Evolutionary conservation across 2,888 invertebrate species (phyloP).

Genomic region (Kuschelorhynchus macadamiae): DNA sequence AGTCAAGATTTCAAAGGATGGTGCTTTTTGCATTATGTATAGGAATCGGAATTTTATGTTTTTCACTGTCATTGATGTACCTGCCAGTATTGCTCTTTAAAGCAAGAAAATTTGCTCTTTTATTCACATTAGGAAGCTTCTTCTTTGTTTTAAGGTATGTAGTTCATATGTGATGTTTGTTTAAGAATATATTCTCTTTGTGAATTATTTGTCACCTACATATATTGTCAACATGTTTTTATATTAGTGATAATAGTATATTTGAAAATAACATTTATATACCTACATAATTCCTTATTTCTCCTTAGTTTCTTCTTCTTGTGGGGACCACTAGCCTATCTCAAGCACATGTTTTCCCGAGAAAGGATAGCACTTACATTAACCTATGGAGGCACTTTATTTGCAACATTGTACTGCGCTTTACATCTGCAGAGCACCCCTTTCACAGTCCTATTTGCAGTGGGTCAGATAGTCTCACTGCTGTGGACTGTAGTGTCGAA

Average conservation of each 20-base stretch:
- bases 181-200: no score
- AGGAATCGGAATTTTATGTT: conserved; percentile 90
- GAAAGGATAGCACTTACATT: conserved; percentile 86
- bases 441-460: conserved; percentile 88
- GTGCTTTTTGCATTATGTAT: conserved; percentile 91
- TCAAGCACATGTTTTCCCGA: conserved; percentile 88
- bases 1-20: conserved; percentile 90
- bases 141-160: conserved; percentile 91
- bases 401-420: conserved; percentile 92
- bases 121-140: conserved; percentile 94
- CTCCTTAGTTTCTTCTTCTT: conserved; percentile 91
- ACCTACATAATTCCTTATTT: no score
- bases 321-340: conserved; percentile 92
- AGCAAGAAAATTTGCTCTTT: conserved; percentile 94
- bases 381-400: conserved; percentile 86
- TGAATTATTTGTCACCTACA: no score
- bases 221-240: no score
- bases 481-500: conserved; percentile 92
- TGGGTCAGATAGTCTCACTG: conserved; percentile 87
- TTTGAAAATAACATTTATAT: no score
- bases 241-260: no score
- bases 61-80: conserved; percentile 90
- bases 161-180: no score
- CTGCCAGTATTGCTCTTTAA: conserved; percentile 93
- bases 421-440: conserved; percentile 90